These are phyloP conservation scores for Esox lucius DNA, from an alignment of 2,797 vertebrate genomes.

Conservation along the genomic window DNA sequence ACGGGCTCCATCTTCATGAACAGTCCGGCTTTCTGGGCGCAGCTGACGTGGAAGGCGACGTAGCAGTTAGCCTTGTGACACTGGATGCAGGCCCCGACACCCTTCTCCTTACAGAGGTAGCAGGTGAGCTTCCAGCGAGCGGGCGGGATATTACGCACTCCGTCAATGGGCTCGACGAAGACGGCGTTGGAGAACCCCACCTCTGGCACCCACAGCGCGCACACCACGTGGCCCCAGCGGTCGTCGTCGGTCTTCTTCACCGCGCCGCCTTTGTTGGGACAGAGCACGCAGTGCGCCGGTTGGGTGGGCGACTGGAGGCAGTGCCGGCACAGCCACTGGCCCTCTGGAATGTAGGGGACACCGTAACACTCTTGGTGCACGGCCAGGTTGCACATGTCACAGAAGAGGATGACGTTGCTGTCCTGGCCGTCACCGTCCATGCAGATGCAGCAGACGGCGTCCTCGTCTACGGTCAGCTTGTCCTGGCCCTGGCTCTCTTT, in stretches of 20 bases:
- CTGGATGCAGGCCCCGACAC: constrained; percentile 96
- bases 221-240: constrained; percentile 97
- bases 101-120: constrained; percentile 98
- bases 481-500: constrained; percentile 89
- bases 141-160: constrained; percentile 90
- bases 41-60: constrained; percentile 96
- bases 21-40: constrained; percentile 91
- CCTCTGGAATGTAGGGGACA: constrained; percentile 96
- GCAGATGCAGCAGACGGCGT: constrained; percentile 95
- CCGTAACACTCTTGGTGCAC: constrained; percentile 99
- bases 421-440: constrained; percentile 95
- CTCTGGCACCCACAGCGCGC: constrained; percentile 97
- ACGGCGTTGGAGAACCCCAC: constrained; percentile 96
- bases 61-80: constrained; percentile 99
- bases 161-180: constrained; percentile 97
- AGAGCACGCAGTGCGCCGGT: constrained; percentile 90
- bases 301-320: constrained; percentile 88
- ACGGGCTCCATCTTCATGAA: constrained; percentile 99
- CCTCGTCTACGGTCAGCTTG: constrained; percentile 88
- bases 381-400: constrained; percentile 92
- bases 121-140: constrained; percentile 98
- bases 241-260: constrained; percentile 96
- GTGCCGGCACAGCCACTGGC: constrained; percentile 96
- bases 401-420: constrained; percentile 95
- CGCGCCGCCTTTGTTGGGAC: constrained; percentile 94